Percentiles rank a stretch among this genome's conserved stretches.
phyloP scores from a whole-genome alignment of 2,797 vertebrate genomes.

The Enteromius fasciolatus region DNA sequence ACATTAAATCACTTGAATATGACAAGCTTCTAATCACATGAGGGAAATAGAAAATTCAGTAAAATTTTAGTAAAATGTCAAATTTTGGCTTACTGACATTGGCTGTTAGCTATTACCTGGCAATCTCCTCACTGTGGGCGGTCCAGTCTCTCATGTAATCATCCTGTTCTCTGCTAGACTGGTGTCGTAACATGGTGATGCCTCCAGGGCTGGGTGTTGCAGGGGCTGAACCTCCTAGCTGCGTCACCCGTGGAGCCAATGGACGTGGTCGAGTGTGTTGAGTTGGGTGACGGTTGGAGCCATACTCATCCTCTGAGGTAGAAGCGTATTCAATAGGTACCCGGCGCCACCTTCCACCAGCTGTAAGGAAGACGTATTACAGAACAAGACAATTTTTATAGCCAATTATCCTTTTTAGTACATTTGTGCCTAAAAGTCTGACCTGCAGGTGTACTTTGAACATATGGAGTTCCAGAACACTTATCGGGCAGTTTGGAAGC shows the following conservation, averaged over 20 bases:
- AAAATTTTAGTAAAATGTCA: too few species aligned
- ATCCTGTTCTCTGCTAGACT: constrained; percentile 90
- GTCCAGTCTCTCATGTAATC: constrained; percentile 97
- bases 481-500: constrained; percentile 94
- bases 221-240: constrained; percentile 84
- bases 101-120: constrained; percentile 78
- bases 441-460: constrained; percentile 85
- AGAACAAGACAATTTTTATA: background rate
- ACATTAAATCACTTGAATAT: too few species aligned
- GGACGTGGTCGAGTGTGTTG: constrained; percentile 84
- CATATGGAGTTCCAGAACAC: constrained; percentile 79
- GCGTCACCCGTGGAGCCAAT: constrained; percentile 80
- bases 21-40: too few species aligned
- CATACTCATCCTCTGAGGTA: constrained; percentile 97
- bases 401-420: background rate
- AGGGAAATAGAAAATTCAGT: too few species aligned
- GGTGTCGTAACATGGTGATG: constrained; percentile 80
- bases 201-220: constrained; percentile 76
- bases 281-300: constrained; percentile 93
- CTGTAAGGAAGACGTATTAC: constrained; percentile 67
- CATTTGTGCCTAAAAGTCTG: constrained; percentile 38
- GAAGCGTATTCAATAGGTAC: constrained; percentile 95
- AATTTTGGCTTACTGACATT: background rate
- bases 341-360: constrained; percentile 89
- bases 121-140: constrained; percentile 96